Evolutionary conservation across 2,113 vertebrate genomes (phyloP).

Genomic region (Microtus montanus): DNA sequence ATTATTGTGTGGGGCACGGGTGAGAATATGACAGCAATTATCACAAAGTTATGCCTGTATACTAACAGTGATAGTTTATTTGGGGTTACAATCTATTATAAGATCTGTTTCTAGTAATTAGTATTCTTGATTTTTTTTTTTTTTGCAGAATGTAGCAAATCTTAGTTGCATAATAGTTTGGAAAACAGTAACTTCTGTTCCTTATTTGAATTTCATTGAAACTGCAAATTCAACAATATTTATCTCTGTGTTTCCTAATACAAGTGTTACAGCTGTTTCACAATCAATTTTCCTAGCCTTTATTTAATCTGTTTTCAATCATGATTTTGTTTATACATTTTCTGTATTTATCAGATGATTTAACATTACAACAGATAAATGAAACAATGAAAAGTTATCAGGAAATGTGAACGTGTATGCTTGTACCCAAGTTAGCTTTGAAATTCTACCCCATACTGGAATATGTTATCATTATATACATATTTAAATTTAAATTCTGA

Average conservation of each 20-base stretch:
- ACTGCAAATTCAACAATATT: not conserved
- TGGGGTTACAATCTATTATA: not conserved
- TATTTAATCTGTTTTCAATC: slow-evolving; percentile 32
- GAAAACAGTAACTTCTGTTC: not conserved
- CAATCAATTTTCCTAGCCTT: not conserved
- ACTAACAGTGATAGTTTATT: not conserved
- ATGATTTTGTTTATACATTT: not conserved
- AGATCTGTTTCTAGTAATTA: not conserved
- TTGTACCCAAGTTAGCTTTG: not conserved
- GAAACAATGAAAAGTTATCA: not conserved
- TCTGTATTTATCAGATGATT: not conserved
- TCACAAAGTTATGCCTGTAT: not conserved
- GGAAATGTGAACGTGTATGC: not conserved
- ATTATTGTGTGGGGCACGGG: not conserved
- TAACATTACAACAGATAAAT: not conserved
- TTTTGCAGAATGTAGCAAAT: not conserved
- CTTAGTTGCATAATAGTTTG: not conserved
- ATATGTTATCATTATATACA: not conserved
- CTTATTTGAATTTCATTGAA: not conserved
- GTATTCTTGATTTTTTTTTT: slow-evolving; percentile 10
- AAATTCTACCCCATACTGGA: not conserved
- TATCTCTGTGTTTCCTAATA: not conserved
- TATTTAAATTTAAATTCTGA: slow-evolving; percentile 22
- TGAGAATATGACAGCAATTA: not conserved
- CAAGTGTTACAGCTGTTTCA: slow-evolving; percentile 19